A percentile compares a stretch with the other conserved stretches of the same genome.
Evolutionary conservation across 2,888 invertebrate species (phyloP).

Genomic region (Drosophila paracracens): DNA sequence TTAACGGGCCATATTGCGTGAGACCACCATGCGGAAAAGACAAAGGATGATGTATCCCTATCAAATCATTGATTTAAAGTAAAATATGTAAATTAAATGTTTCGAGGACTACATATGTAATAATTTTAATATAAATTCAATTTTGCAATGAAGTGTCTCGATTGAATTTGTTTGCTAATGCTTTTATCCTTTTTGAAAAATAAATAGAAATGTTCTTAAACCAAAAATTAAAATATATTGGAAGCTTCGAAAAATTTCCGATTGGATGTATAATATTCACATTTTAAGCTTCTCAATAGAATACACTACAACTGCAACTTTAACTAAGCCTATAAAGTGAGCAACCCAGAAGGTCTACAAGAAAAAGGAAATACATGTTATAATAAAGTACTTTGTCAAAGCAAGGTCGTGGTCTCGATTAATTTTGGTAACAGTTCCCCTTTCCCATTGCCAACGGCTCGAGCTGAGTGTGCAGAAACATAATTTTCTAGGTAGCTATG

Average conservation of each 20-base stretch:
- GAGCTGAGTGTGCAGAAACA: conserved; percentile 18
- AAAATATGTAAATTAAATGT: background rate
- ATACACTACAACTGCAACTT: too few species aligned
- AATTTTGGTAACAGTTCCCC: conserved; percentile 8
- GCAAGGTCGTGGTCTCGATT: conserved; percentile 40
- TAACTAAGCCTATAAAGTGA: conserved; percentile 63
- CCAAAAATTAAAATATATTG: background rate
- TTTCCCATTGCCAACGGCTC: background rate
- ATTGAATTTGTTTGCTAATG: background rate
- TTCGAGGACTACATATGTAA: background rate
- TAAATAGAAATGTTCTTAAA: background rate
- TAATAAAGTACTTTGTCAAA: conserved; percentile 71
- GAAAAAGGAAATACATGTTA: conserved; percentile 69
- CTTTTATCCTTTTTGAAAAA: background rate
- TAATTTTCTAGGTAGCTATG: background rate
- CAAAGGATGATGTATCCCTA: too few species aligned
- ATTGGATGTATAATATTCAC: background rate
- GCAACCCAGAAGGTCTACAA: conserved; percentile 67
- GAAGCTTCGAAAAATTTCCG: background rate
- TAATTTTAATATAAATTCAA: background rate
- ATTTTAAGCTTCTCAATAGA: background rate
- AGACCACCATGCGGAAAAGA: too few species aligned
- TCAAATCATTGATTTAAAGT: background rate
- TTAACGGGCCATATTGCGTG: too few species aligned
- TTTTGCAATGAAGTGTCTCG: background rate